Percentiles rank a stretch among this genome's conserved stretches.
These are phyloP conservation scores for Smutsia temminckii DNA, from an alignment of 2,797 vertebrate species.

Conservation along the genomic window DNA sequence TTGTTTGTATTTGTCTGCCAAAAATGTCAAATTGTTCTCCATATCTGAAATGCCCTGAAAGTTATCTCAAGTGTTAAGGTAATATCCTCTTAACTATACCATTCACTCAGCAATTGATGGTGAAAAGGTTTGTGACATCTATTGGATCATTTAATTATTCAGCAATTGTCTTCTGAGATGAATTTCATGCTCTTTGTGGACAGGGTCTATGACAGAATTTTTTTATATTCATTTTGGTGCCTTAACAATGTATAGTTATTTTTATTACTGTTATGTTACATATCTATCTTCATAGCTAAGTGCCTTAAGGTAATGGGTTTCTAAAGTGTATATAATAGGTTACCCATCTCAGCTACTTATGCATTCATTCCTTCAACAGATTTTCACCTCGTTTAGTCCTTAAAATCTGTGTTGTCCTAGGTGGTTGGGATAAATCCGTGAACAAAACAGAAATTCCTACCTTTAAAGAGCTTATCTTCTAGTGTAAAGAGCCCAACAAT, in stretches of 20 bases:
- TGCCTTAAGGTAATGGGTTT: not conserved
- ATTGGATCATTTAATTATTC: not conserved
- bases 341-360: not conserved
- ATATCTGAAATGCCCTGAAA: slow-evolving; percentile 23
- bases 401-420: not conserved
- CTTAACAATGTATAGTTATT: not conserved
- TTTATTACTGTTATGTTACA: not conserved
- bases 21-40: slow-evolving; percentile 38
- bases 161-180: slow-evolving; percentile 21
- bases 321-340: not conserved
- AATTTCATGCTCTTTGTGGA: not conserved
- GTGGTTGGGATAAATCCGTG: not conserved
- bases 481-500: not conserved
- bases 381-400: not conserved
- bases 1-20: slow-evolving; percentile 5
- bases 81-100: not conserved
- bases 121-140: slow-evolving; percentile 42
- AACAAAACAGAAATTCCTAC: not conserved
- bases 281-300: not conserved
- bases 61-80: not conserved
- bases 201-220: not conserved
- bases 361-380: not conserved
- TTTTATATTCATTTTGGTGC: not conserved
- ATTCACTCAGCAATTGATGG: not conserved
- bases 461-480: not conserved